phyloP scores from a whole-genome alignment of 2,888 invertebrate species.

The Emmelina monodactyla region DNA sequence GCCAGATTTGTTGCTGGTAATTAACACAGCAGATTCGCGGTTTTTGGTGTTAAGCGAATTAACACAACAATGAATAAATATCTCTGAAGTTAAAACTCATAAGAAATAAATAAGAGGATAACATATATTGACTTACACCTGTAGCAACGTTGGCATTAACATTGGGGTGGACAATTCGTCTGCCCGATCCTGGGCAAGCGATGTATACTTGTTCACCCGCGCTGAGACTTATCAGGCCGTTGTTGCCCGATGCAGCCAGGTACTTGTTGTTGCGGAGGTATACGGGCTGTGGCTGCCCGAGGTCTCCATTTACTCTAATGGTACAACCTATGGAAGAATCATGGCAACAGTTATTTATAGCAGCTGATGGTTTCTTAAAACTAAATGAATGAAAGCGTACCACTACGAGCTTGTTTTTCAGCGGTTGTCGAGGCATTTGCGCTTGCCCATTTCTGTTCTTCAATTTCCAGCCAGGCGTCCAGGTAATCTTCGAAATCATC shows the following conservation, averaged over 20 bases:
- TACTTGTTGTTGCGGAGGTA: slow-evolving; percentile 49
- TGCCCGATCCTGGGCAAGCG: slow-evolving; percentile 38
- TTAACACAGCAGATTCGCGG: no score
- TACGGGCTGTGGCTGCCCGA: slow-evolving; percentile 67
- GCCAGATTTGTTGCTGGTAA: no score
- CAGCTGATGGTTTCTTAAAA: no score
- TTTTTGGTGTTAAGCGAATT: no score
- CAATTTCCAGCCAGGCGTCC: slow-evolving; percentile 39
- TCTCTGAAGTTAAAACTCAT: no score
- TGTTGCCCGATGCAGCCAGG: slow-evolving; percentile 32
- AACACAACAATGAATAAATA: no score
- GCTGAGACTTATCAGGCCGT: slow-evolving; percentile 31
- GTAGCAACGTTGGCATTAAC: slow-evolving; percentile 24
- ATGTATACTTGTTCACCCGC: slow-evolving; percentile 34
- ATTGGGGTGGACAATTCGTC: slow-evolving; percentile 36
- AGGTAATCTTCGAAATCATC: slow-evolving; percentile 57
- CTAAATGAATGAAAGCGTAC: no score
- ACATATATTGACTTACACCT: slow-evolving; percentile 38
- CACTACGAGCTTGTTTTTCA: no score
- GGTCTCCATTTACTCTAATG: slow-evolving; percentile 51
- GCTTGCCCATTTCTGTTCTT: slow-evolving; percentile 29
- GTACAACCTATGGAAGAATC: slow-evolving; percentile 46
- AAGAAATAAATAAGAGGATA: no score
- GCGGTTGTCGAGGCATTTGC: no score
- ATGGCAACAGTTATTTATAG: slow-evolving; percentile 3